These are phyloP conservation scores for Campodea augens DNA, from an alignment of 1,140 invertebrate species.

Conservation along the genomic window DNA sequence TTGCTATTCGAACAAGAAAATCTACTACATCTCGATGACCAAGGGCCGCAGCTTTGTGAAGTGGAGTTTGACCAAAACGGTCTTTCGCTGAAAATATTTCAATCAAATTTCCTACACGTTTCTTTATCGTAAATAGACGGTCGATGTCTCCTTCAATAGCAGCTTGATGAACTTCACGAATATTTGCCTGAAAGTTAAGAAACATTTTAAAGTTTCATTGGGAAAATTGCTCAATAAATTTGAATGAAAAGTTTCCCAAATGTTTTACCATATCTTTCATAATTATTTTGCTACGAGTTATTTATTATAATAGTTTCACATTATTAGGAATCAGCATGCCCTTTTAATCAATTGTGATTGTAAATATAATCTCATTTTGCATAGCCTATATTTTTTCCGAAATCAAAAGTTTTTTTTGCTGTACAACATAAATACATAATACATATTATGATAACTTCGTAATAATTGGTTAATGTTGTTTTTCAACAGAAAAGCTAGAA, in stretches of 20 bases:
- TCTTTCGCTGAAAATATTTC: constrained; percentile 60
- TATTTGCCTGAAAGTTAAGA: constrained; percentile 40
- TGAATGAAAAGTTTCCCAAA: constrained; percentile 7
- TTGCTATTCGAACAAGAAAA: constrained; percentile 47
- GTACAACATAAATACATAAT: too few species aligned
- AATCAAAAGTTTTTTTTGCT: too few species aligned
- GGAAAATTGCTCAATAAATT: constrained; percentile 6
- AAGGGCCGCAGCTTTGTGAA: constrained; percentile 69
- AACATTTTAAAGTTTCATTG: constrained; percentile 2
- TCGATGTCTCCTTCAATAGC: constrained; percentile 55
- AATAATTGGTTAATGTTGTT: too few species aligned
- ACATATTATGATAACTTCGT: too few species aligned
- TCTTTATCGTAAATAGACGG: constrained; percentile 30
- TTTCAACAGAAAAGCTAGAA: too few species aligned
- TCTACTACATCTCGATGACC: constrained; percentile 48
- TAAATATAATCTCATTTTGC: too few species aligned
- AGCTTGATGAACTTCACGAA: constrained; percentile 57
- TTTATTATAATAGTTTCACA: not conserved
- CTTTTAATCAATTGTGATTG: not conserved
- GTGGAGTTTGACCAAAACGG: constrained; percentile 49
- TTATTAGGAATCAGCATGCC: not conserved
- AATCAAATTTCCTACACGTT: constrained; percentile 38
- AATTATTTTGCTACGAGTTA: not conserved
- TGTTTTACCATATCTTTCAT: constrained; percentile 4
- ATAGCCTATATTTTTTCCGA: too few species aligned